Conservation (phyloP, 2,888 invertebrate genomes). For the Nezara viridula region DNA sequence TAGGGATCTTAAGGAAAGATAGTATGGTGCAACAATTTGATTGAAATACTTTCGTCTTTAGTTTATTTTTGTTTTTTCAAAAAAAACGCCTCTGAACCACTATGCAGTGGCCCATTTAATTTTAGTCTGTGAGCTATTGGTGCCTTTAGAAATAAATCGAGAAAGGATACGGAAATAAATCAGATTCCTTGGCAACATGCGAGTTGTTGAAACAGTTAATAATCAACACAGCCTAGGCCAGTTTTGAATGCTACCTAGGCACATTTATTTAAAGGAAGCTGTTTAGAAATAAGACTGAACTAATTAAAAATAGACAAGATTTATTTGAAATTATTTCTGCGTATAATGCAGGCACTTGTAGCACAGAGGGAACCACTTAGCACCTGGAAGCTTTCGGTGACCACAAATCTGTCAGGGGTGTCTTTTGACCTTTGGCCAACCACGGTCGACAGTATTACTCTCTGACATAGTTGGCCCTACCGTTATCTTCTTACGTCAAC, state of each 20-base stretch:
- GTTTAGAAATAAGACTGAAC: neutral
- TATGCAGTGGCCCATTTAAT: too few relatives aligned
- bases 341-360: neutral
- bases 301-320: constrained; percentile 29
- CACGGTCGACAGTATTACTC: neutral
- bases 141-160: neutral
- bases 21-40: too few relatives aligned
- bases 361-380: neutral
- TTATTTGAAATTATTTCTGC: neutral
- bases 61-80: too few relatives aligned
- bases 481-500: neutral
- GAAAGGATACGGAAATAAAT: neutral
- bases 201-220: constrained; percentile 34
- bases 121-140: neutral
- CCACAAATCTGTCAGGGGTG: constrained; percentile 22
- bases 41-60: too few relatives aligned
- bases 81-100: too few relatives aligned
- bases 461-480: neutral
- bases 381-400: neutral
- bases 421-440: constrained; percentile 19
- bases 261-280: neutral
- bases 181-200: neutral
- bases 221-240: neutral
- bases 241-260: neutral
- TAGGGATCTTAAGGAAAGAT: too few relatives aligned